Base-by-base conservation (phyloP, 2,888 invertebrate species). In the Balanococcus diminutus region DNA sequence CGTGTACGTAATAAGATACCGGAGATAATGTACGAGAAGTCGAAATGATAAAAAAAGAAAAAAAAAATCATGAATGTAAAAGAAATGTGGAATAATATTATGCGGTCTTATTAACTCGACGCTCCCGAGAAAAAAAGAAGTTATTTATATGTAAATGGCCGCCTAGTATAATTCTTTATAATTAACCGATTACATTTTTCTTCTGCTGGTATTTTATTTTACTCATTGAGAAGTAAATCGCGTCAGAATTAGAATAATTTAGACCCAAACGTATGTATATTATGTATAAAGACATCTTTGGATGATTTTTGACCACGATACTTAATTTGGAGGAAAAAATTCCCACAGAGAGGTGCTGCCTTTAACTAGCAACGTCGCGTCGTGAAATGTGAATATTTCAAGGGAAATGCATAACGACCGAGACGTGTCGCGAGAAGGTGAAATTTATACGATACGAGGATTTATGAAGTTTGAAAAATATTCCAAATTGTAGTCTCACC, bases 71-170 rank as follows among this genome's bases (percentile, higher is more conserved):
- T 0, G 8, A 0, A 36, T 36, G 36, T 72, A 72, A 72, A 79
- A 79, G 75, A 79, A 79, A 79, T 79, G 14, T 36, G n/a, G 36
- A 79, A 79, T 79, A 28, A 19, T 22, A 79, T 79, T 79, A 79
- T 36, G 75, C 75, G 75, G 75, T 79, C 36, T 31, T 79, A 79
- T 79, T 79, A 79, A 79, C 36, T 79, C 75, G 75, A 31, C 19
- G 36, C 75, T 3, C 2, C 8, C 28, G 19, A 32, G 36, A n/a
- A n/a, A 19, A 19, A 22, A 36, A 16, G 28, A 79, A 32, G 32
- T 79, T 79, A 79, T 79, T 79, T 79, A 79, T 79, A 79, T 79
- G 75, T 79, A 79, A 79, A 79, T 79, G 36, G 75, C 75, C 19
- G 36, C 3, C 56, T 2, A 19, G 8, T 8, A 19, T 36, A 79